phyloP scores from a whole-genome alignment of 2,888 invertebrate species.

The Hydriomena furcata region DNA sequence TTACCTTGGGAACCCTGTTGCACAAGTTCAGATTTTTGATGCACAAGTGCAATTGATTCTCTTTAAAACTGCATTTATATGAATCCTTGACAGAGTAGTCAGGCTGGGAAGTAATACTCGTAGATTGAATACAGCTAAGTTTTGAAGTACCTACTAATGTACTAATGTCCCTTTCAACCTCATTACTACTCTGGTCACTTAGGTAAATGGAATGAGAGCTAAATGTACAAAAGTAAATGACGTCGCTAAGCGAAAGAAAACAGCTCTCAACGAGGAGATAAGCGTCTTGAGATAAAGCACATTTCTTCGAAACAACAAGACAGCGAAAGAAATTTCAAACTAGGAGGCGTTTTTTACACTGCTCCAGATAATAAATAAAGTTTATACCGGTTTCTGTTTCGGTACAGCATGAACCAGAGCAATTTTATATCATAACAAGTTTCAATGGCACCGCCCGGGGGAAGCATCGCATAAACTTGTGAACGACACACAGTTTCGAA shows the following conservation, averaged over 20 bases:
- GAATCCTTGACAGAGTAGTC: too few species aligned
- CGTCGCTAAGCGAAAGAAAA: slow-evolving; percentile 12
- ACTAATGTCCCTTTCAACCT: too few species aligned
- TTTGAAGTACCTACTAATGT: too few species aligned
- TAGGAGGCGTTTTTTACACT: slow-evolving; percentile 25
- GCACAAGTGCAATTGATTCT: too few species aligned
- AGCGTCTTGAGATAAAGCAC: slow-evolving; percentile 12
- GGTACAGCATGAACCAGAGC: slow-evolving; percentile 52
- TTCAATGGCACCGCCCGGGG: slow-evolving; percentile 54
- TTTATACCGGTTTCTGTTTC: slow-evolving; percentile 39
- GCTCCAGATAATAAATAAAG: slow-evolving; percentile 30
- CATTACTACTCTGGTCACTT: not conserved
- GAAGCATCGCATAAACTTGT: slow-evolving; percentile 53
- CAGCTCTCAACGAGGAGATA: slow-evolving; percentile 11
- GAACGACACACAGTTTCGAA: slow-evolving; percentile 41
- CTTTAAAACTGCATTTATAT: too few species aligned
- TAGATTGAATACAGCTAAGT: too few species aligned
- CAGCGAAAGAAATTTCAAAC: slow-evolving; percentile 20
- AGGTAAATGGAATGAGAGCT: not conserved
- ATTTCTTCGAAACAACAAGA: slow-evolving; percentile 23
- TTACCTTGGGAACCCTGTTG: too few species aligned
- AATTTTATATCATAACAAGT: slow-evolving; percentile 61
- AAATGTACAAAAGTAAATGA: slow-evolving; percentile 8
- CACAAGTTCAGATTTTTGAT: too few species aligned
- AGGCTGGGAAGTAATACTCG: too few species aligned